phyloP scores from a whole-genome alignment of 2,797 vertebrate species.

The Chrysolophus pictus region DNA sequence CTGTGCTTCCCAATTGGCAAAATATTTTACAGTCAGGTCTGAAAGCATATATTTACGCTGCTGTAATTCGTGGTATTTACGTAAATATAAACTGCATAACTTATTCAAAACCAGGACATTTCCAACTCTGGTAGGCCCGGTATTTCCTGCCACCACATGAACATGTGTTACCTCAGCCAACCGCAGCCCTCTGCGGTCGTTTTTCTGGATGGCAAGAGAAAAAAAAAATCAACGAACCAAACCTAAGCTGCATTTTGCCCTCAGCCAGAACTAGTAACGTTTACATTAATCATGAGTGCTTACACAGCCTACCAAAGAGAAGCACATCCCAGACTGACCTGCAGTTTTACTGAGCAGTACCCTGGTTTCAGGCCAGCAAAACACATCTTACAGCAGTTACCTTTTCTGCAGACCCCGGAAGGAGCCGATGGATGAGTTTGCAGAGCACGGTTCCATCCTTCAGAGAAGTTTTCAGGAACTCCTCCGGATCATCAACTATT shows the following conservation, averaged over 20 bases:
- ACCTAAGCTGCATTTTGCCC: not conserved
- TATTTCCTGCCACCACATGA: not conserved
- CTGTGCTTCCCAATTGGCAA: not conserved
- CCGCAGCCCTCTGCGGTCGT: fast-evolving
- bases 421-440: slow-evolving; percentile 89
- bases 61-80: not conserved
- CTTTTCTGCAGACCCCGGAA: slow-evolving; percentile 90
- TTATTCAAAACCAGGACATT: not conserved
- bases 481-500: slow-evolving; percentile 91
- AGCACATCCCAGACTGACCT: fast-evolving
- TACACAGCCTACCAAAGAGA: not conserved
- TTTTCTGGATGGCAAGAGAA: not conserved
- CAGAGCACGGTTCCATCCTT: slow-evolving; percentile 96
- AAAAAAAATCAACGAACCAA: not conserved
- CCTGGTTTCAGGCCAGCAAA: not conserved
- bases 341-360: not conserved
- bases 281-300: not conserved
- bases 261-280: not conserved
- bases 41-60: not conserved
- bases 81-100: not conserved
- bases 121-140: not conserved
- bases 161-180: fast-evolving
- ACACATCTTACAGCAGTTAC: slow-evolving; percentile 72
- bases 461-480: slow-evolving; percentile 90
- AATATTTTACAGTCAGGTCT: not conserved